Evolutionary conservation across 2,113 vertebrate genomes (phyloP), one percentile per base, ranked within the genome.

Genomic region (Pygathrix nemaeus): DNA sequence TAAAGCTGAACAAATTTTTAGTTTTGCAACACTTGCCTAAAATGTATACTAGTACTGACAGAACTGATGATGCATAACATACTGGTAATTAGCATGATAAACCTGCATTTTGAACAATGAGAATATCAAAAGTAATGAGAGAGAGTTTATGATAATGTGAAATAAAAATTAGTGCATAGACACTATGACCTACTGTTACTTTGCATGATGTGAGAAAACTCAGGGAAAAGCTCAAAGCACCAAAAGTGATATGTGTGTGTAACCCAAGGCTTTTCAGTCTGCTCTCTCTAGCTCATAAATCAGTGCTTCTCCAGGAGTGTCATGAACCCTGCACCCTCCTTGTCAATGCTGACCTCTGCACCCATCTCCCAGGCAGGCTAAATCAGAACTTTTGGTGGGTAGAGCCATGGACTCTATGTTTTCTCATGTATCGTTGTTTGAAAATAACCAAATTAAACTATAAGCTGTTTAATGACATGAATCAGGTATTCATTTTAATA

Each of bases 401-500:
- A 30, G 25, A 32, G 3, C 52, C 61, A 57, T 21, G 20, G 17
- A 38, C 8, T 10, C 21, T 52, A 3, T 0, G 2, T 66, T 88
- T 78, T 55, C 52, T 92, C 10, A 40, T 76, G 17, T 38, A 30
- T 30, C 11, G 4, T 81, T 95, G 84, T 64, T 96, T 48, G 61
- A 45, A 76, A 94, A 93, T 21, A n/a, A 52, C 23, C 40, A 52
- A 93, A 43, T 92, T 88, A 95, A 87, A 45, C 35, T 50, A 2
- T 30, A 27, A 82, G n/a, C 52, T 94, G 20, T 75, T 88, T 84
- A 64, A 87, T 73, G 68, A 55, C 35, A 45, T 9, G 40, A 73
- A 55, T 93, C 59, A 86, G 93, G 18, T 95, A 43, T 35, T 88
- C 48, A 64, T 96, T 95, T 97, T 93, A 61, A 88, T 88, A 52